Evolutionary conservation across 2,113 vertebrate species (phyloP).

Genomic region (Brevimyrus niger): DNA sequence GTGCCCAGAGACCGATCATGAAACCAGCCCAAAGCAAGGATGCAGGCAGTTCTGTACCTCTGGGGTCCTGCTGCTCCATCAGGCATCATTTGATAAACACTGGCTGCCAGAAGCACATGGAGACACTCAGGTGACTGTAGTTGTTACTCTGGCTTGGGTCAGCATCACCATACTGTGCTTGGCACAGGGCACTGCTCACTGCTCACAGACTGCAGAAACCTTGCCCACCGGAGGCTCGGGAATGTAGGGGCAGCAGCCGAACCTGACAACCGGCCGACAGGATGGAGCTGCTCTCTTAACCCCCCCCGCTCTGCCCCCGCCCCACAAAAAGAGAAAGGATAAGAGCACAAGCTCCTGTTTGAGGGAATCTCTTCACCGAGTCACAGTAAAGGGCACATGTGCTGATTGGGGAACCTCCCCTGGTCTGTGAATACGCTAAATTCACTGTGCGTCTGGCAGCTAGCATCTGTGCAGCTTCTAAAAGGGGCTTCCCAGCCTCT

Average conservation of each 20-base stretch:
- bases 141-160: background rate
- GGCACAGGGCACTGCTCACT: background rate
- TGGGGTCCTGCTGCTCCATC: background rate
- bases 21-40: background rate
- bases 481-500: background rate
- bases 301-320: background rate
- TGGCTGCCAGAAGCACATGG: background rate
- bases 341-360: background rate
- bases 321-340: background rate
- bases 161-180: background rate
- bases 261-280: background rate
- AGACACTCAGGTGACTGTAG: background rate
- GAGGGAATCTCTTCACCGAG: background rate
- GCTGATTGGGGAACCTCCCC: background rate
- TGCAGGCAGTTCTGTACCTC: background rate
- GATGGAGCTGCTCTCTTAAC: background rate
- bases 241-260: background rate
- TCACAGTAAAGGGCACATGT: background rate
- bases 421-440: background rate
- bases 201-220: background rate
- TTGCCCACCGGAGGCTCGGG: background rate
- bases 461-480: background rate
- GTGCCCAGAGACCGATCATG: background rate
- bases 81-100: background rate
- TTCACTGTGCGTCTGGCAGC: background rate